Conservation (phyloP, 2,797 vertebrate genomes). For the Huso huso region DNA sequence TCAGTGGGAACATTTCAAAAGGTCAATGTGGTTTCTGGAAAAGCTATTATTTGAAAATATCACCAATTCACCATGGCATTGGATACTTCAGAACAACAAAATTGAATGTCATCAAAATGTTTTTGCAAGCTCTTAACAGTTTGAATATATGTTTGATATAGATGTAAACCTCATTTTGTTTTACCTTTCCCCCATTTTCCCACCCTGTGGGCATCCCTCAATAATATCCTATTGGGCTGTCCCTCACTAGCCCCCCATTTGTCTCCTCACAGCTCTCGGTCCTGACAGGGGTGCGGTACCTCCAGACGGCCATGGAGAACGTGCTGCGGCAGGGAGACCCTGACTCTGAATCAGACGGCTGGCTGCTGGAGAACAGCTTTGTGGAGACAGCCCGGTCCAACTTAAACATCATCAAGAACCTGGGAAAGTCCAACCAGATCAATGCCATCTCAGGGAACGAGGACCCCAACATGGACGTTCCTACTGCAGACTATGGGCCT, state of each 20-base stretch:
- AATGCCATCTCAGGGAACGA: slow-evolving; percentile 45
- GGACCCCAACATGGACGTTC: slow-evolving; percentile 66
- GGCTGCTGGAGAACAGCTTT: slow-evolving; percentile 77
- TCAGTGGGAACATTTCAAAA: too few relatives aligned
- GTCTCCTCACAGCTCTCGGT: slow-evolving; percentile 62
- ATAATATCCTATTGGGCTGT: background rate
- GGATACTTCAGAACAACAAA: too few relatives aligned
- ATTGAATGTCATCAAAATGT: too few relatives aligned
- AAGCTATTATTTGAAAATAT: too few relatives aligned
- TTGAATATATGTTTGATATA: background rate
- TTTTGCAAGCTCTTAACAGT: background rate
- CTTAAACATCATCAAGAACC: slow-evolving; percentile 72
- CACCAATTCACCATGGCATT: too few relatives aligned
- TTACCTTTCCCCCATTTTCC: slow-evolving; percentile 5
- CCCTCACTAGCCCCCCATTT: background rate
- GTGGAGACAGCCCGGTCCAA: slow-evolving; percentile 73
- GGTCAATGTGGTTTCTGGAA: too few relatives aligned
- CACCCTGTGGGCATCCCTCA: background rate
- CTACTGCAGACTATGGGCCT: slow-evolving; percentile 43
- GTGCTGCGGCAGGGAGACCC: slow-evolving; percentile 60
- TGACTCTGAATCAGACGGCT: slow-evolving; percentile 69
- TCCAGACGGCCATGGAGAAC: slow-evolving; percentile 82
- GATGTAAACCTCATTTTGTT: background rate
- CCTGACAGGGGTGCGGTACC: slow-evolving; percentile 74
- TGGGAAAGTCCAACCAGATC: slow-evolving; percentile 73